These are phyloP conservation scores for Peromyscus nudipes DNA, from an alignment of 2,797 vertebrate species.

Conservation along the genomic window DNA sequence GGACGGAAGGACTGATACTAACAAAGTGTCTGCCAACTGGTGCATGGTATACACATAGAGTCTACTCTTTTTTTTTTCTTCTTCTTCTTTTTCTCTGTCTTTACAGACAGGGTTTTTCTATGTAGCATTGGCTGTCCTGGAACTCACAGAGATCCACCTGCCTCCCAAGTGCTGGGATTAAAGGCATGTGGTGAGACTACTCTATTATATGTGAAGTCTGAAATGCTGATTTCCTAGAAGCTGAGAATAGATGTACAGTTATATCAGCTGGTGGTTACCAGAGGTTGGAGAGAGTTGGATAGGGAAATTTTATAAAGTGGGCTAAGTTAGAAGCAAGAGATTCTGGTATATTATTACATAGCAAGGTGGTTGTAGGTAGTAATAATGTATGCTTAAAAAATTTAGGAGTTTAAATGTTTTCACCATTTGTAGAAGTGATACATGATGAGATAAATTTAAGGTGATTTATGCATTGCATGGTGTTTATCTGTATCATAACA, in stretches of 20 bases:
- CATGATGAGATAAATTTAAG: neutral
- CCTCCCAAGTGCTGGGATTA: neutral
- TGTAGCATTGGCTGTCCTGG: neutral
- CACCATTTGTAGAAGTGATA: neutral
- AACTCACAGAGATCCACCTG: neutral
- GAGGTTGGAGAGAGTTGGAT: neutral
- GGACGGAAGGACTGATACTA: neutral
- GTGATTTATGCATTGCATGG: neutral
- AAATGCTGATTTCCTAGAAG: neutral
- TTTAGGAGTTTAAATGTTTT: neutral
- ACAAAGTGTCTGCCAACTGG: neutral
- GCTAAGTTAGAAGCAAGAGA: neutral
- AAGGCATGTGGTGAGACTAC: neutral
- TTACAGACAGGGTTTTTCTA: neutral
- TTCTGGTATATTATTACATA: neutral
- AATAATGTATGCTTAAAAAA: neutral
- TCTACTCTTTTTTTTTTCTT: neutral
- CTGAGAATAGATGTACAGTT: neutral
- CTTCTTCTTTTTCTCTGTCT: neutral
- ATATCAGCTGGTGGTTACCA: neutral
- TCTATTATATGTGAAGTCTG: neutral
- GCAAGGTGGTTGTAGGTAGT: neutral
- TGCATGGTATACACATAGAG: no score
- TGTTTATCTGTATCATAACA: neutral
- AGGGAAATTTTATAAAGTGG: neutral